These are phyloP conservation scores for Schizopygopsis malacanthus DNA, from an alignment of 2,797 vertebrate species.

Conservation along the genomic window DNA sequence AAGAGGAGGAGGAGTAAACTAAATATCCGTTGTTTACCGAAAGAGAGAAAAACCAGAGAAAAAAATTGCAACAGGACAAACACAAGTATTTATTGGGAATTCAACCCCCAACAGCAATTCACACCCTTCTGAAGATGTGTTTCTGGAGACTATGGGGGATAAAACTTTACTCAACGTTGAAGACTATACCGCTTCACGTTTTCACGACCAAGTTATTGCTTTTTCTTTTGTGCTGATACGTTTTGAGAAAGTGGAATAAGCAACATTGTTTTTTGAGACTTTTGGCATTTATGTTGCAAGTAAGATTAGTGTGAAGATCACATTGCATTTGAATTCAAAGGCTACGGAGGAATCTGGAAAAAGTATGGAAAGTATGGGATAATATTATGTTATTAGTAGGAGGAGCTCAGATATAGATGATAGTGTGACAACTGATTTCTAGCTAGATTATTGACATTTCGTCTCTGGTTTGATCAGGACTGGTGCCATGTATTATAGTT, in stretches of 20 bases:
- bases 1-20: conserved; percentile 65
- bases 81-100: conserved; percentile 59
- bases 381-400: neutral
- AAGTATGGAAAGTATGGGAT: neutral
- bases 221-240: conserved; percentile 34
- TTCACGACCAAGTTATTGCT: conserved; percentile 10
- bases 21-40: conserved; percentile 27
- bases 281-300: conserved; percentile 12
- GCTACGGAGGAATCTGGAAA: neutral
- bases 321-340: neutral
- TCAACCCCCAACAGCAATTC: conserved; percentile 4
- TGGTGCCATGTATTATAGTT: conserved; percentile 4
- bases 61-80: conserved; percentile 50
- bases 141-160: neutral
- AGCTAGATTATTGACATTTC: neutral
- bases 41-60: conserved; percentile 24
- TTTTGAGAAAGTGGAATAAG: conserved; percentile 44
- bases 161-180: conserved; percentile 25
- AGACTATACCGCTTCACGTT: conserved; percentile 38
- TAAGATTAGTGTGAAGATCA: neutral
- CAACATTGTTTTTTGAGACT: conserved; percentile 24
- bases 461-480: neutral
- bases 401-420: neutral
- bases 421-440: neutral
- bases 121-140: conserved; percentile 19